Evolutionary conservation across 2,888 invertebrate species (phyloP), one percentile per base, ranked within the genome.

Genomic region (Branchellion lobata): DNA sequence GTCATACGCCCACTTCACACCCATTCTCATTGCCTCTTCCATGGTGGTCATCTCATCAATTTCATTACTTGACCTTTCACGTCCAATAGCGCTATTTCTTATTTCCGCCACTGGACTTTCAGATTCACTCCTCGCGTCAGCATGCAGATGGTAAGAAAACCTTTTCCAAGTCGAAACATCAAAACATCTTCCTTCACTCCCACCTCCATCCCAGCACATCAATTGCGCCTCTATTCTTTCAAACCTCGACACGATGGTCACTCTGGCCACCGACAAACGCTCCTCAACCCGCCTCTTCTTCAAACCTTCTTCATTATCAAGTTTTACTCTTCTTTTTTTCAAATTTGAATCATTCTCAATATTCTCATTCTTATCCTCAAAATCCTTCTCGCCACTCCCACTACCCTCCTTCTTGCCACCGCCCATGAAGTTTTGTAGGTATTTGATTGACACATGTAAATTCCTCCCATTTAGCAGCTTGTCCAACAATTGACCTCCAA

Each of bases 1-100:
- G 86, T 93, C 88, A 85, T 89, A 90, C 82, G 88, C 89, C 92
- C 91, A 81, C 24, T 57, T 57, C 3, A 8, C 14, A 8, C 21
- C 14, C 61, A 57, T 14, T 18, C n/a, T n/a, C n/a, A n/a, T n/a
- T n/a, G n/a, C n/a, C n/a, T n/a, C n/a, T n/a, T n/a, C n/a, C n/a
- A n/a, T n/a, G 61, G n/a, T 57, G 24, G 61, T 18, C n/a, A 5
- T n/a, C 21, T n/a, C 21, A 5, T n/a, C 24, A 57, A 5, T n/a
- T 24, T 57, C 61, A n/a, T 8, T 57, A n/a, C 21, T 24, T 57
- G 61, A 57, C 3, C 61, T 5, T 24, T 18, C 24, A 57, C 5
- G 21, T 24, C n/a, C n/a, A n/a, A n/a, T n/a, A n/a, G n/a, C n/a
- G n/a, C n/a, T n/a, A n/a, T n/a, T n/a, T n/a, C n/a, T n/a, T n/a